Evolutionary conservation across 2,888 invertebrate species (phyloP).

Genomic region (Drosophila yooni): DNA sequence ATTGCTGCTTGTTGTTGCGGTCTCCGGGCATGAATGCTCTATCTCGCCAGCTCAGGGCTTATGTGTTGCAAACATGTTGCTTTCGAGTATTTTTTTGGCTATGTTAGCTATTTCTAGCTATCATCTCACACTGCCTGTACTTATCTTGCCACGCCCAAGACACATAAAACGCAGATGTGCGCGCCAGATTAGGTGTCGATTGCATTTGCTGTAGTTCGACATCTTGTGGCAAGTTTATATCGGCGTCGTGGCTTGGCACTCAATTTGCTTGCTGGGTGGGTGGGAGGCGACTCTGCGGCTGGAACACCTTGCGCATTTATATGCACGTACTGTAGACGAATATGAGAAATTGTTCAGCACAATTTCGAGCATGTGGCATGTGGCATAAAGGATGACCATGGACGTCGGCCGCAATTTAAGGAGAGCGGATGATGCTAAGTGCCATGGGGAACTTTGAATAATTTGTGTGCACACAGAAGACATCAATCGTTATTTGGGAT

Average conservation of each 20-base stretch:
- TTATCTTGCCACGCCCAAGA: conserved; percentile 25
- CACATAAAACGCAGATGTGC: conserved; percentile 56
- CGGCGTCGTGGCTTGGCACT: conserved; percentile 1
- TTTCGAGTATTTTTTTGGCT: conserved; percentile 14
- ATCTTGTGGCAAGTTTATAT: conserved; percentile 53
- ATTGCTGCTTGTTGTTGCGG: conserved; percentile 28
- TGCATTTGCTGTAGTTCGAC: conserved; percentile 59
- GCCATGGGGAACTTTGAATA: conserved; percentile 35
- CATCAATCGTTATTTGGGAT: conserved; percentile 40
- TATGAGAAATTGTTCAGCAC: conserved; percentile 58
- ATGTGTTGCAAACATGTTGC: conserved; percentile 2
- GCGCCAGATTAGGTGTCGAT: conserved; percentile 69
- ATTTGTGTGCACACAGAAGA: conserved; percentile 29
- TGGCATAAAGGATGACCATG: conserved; percentile 2
- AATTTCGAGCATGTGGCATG: conserved; percentile 39
- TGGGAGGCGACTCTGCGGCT: background rate
- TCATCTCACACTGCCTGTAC: background rate
- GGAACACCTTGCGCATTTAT: conserved; percentile 62
- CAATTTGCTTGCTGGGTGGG: conserved; percentile 1
- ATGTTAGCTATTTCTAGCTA: background rate
- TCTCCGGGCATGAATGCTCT: conserved; percentile 15
- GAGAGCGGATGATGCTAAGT: conserved; percentile 1
- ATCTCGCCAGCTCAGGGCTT: conserved; percentile 27
- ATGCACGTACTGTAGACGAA: conserved; percentile 69
- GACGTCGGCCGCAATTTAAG: conserved; percentile 13